These are phyloP conservation scores for Etia nguti DNA, from an alignment of 2,113 vertebrate genomes.

Conservation along the genomic window DNA sequence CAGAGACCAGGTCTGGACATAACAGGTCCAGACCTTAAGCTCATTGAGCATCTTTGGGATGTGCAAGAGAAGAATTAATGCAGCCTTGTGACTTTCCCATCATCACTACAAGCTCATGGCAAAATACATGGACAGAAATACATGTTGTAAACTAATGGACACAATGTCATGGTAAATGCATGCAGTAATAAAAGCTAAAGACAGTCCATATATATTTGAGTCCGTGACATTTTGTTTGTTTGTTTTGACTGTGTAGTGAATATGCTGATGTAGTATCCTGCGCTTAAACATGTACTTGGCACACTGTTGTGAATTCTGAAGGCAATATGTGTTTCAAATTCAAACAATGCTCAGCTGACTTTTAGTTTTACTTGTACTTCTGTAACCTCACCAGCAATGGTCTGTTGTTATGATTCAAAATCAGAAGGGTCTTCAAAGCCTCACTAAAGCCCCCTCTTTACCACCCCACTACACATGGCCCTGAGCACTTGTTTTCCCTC, in stretches of 20 bases:
- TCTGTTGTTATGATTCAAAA: constrained; percentile 24
- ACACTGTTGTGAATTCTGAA: neutral
- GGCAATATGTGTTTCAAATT: neutral
- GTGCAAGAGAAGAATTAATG: neutral
- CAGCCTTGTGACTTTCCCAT: accelerated
- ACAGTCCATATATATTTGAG: neutral
- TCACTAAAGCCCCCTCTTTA: neutral
- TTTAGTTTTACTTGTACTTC: neutral
- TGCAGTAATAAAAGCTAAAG: neutral
- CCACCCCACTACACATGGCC: neutral
- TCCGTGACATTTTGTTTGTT: neutral
- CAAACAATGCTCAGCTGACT: neutral
- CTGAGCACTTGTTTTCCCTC: constrained; percentile 22
- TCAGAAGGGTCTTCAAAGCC: neutral
- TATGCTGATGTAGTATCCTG: neutral
- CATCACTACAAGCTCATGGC: neutral
- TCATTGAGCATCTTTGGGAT: neutral
- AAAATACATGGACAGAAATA: neutral
- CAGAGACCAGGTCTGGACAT: neutral
- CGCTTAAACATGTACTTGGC: neutral
- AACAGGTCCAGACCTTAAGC: accelerated
- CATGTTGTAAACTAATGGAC: neutral
- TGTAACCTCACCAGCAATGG: neutral
- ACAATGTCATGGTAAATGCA: neutral
- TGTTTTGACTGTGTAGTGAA: neutral